Conservation (phyloP, 2,888 invertebrate genomes). For the Scaeva pyrastri region DNA sequence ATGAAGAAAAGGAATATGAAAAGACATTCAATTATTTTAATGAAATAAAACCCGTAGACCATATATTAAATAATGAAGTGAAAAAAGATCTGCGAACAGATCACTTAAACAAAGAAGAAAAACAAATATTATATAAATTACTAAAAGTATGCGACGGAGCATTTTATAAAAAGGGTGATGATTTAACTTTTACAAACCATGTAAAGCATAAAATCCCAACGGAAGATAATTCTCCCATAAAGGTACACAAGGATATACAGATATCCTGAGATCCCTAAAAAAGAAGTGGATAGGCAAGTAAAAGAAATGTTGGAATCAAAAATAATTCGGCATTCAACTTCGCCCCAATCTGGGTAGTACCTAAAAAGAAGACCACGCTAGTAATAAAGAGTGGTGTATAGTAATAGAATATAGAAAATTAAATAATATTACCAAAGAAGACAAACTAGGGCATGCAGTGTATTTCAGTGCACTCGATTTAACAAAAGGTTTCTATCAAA, state of each 20-base stretch:
- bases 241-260: not conserved
- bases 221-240: not conserved
- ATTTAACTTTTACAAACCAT: not conserved
- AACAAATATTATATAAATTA: no score
- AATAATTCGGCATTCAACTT: not conserved
- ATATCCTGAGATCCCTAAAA: not conserved
- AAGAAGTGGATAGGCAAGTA: not conserved
- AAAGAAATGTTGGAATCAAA: not conserved
- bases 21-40: no score
- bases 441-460: not conserved
- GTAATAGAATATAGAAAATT: not conserved
- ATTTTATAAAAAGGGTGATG: not conserved
- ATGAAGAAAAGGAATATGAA: no score
- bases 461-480: not conserved
- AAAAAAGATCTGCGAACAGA: no score
- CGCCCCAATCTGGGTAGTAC: no score
- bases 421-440: not conserved
- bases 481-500: not conserved
- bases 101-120: no score
- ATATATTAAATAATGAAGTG: no score
- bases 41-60: no score
- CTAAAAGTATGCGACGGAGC: no score
- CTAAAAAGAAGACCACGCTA: not conserved
- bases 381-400: not conserved
- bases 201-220: not conserved